These are phyloP conservation scores for Gavia stellata DNA, from an alignment of 2,113 vertebrate species.

Conservation along the genomic window DNA sequence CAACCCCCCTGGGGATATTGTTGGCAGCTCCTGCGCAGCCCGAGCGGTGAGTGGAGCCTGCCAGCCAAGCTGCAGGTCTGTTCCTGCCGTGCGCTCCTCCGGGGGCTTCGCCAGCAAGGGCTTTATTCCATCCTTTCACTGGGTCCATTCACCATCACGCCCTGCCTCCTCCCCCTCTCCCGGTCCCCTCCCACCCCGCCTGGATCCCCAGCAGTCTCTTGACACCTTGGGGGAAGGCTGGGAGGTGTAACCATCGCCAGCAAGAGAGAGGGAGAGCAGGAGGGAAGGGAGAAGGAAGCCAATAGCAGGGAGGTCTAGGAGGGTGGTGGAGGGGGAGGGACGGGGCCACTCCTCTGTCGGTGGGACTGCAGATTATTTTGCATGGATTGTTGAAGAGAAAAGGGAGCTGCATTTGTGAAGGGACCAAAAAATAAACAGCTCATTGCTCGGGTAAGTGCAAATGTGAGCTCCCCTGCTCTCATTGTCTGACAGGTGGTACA, in stretches of 20 bases:
- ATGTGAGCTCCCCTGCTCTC: not conserved
- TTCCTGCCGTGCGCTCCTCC: not conserved
- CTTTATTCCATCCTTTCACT: constrained; percentile 2
- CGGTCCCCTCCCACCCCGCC: constrained; percentile 39
- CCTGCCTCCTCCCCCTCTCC: constrained; percentile 39
- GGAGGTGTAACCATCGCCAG: constrained; percentile 49
- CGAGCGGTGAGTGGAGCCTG: not conserved
- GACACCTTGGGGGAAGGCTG: constrained; percentile 70
- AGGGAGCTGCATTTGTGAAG: constrained; percentile 51
- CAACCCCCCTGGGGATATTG: not conserved
- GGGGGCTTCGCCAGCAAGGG: not conserved
- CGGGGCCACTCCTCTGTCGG: constrained; percentile 54
- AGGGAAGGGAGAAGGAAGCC: constrained; percentile 6
- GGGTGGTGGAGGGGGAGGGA: constrained; percentile 42
- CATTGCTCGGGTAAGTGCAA: constrained; percentile 58
- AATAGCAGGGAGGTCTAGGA: constrained; percentile 36
- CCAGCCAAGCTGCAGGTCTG: not conserved
- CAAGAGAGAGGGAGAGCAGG: not conserved
- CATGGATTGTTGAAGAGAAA: constrained; percentile 73
- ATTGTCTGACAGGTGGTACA: not conserved
- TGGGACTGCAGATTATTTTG: constrained; percentile 77
- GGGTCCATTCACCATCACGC: constrained; percentile 27
- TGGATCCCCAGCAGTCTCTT: constrained; percentile 48
- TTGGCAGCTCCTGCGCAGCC: not conserved
- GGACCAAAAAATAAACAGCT: constrained; percentile 29